These are phyloP conservation scores for Acleris holmiana DNA, from an alignment of 2,888 invertebrate species.

Conservation along the genomic window DNA sequence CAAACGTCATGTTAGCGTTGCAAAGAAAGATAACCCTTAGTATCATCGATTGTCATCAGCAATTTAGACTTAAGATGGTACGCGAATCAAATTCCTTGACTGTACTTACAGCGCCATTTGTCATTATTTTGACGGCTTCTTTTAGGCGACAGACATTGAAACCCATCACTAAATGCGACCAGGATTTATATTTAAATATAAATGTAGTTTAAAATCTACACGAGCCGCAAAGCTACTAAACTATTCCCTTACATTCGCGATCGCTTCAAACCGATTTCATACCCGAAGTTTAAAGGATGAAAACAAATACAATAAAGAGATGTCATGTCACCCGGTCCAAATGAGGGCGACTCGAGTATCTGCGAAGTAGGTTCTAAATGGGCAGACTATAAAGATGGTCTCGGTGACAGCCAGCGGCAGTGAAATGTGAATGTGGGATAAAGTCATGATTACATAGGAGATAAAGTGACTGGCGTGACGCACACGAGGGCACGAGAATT, in stretches of 20 bases:
- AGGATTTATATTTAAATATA: too few relatives aligned
- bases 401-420: constrained; percentile 44
- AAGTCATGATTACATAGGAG: constrained; percentile 51
- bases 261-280: too few relatives aligned
- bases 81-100: too few relatives aligned
- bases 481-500: constrained; percentile 49
- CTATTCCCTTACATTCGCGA: too few relatives aligned
- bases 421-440: constrained; percentile 47
- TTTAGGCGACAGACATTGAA: background rate
- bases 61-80: too few relatives aligned
- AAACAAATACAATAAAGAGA: constrained; percentile 19
- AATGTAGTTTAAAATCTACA: too few relatives aligned
- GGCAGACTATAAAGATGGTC: constrained; percentile 42
- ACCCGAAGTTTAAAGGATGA: background rate
- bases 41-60: too few relatives aligned
- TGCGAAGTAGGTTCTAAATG: constrained; percentile 36
- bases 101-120: background rate
- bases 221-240: too few relatives aligned
- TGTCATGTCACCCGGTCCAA: constrained; percentile 14
- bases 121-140: background rate
- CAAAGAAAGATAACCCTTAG: too few relatives aligned
- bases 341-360: constrained; percentile 30
- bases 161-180: too few relatives aligned
- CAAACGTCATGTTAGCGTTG: too few relatives aligned
- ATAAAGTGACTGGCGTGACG: constrained; percentile 50